Conservation (phyloP, 2,113 vertebrate species). For the Hippocampus barbouri region DNA sequence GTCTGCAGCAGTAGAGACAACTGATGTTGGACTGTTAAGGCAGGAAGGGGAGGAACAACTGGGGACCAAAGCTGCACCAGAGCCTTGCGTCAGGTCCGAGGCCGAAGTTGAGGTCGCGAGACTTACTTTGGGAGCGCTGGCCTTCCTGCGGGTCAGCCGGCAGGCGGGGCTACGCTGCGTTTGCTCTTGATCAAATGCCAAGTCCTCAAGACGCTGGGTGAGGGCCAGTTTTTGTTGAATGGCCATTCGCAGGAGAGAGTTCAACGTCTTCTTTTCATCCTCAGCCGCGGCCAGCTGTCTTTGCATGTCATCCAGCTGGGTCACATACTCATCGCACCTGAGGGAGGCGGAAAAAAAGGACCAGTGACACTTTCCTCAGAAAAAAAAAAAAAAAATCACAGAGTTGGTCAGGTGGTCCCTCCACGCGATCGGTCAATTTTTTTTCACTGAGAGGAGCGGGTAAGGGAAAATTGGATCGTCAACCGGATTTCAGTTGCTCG, state of each 20-base stretch:
- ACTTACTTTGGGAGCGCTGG: conserved; percentile 94
- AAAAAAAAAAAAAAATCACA: too few relatives aligned
- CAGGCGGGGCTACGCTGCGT: conserved; percentile 78
- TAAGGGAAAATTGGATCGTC: too few relatives aligned
- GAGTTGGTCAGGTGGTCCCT: too few relatives aligned
- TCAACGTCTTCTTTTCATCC: conserved; percentile 98
- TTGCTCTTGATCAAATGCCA: conserved; percentile 97
- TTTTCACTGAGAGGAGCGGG: too few relatives aligned
- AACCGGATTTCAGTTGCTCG: too few relatives aligned
- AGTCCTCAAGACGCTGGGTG: conserved; percentile 94
- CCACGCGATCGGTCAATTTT: too few relatives aligned
- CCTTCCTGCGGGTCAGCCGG: conserved; percentile 81
- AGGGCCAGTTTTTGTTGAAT: conserved; percentile 98
- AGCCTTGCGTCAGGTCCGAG: conserved; percentile 16
- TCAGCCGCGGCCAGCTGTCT: conserved; percentile 93
- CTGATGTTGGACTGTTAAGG: conserved; percentile 37
- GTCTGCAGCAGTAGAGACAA: conserved; percentile 14
- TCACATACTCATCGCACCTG: conserved; percentile 93
- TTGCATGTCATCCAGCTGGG: conserved; percentile 97
- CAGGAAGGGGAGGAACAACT: conserved; percentile 53
- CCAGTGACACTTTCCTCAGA: neutral
- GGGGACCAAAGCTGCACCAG: conserved; percentile 33
- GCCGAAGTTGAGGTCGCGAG: conserved; percentile 41
- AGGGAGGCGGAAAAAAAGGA: neutral
- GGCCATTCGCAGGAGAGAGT: conserved; percentile 94